phyloP scores from a whole-genome alignment of 2,113 vertebrate species.

The Mustela lutreola region DNA sequence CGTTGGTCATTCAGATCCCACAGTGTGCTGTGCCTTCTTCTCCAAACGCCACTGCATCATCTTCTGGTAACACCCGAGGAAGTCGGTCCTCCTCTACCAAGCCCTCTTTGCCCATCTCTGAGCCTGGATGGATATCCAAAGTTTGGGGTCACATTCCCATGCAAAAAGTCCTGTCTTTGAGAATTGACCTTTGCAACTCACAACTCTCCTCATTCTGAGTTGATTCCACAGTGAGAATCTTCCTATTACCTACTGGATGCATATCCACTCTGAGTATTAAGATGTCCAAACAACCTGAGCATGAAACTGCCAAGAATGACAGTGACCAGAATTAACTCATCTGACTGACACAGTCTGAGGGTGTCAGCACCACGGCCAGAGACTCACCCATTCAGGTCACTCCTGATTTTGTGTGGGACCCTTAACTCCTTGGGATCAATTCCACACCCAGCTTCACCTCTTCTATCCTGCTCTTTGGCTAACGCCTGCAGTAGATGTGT shows the following conservation, averaged over 20 bases:
- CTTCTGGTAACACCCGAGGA: neutral
- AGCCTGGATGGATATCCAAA: neutral
- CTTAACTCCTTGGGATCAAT: no score
- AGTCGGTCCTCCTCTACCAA: neutral
- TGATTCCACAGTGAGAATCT: neutral
- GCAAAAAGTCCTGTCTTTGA: neutral
- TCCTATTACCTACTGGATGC: neutral
- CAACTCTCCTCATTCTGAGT: neutral
- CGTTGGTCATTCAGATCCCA: neutral
- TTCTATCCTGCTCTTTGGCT: neutral
- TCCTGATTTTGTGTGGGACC: neutral
- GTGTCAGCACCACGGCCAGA: neutral
- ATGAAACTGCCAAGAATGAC: neutral
- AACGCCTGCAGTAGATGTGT: neutral
- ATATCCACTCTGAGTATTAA: neutral
- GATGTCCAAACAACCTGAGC: neutral
- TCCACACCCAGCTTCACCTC: neutral
- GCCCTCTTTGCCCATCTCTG: neutral
- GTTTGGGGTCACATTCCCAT: neutral
- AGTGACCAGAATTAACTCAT: neutral
- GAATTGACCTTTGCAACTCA: neutral
- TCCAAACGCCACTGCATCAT: neutral
- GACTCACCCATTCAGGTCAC: neutral
- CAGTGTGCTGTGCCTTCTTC: fast-evolving
- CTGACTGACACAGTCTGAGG: neutral